Conservation (phyloP, 2,797 vertebrate species). For the Lepus townsendii region DNA sequence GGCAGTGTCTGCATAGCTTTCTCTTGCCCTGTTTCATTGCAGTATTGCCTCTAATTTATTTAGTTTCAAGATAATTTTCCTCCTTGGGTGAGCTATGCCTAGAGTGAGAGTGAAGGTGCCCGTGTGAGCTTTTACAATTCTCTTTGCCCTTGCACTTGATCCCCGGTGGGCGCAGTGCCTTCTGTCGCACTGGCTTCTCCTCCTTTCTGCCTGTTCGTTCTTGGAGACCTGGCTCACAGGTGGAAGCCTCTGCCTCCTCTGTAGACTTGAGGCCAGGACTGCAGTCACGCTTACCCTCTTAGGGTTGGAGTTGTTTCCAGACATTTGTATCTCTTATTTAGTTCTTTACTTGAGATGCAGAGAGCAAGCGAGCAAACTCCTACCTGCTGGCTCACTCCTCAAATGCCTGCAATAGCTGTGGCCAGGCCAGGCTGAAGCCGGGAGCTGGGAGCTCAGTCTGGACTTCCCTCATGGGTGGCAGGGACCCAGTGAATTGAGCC, state of each 20-base stretch:
- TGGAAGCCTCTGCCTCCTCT: constrained; percentile 4
- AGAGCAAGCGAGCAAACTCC: too few relatives aligned
- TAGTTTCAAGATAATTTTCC: constrained; percentile 30
- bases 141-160: constrained; percentile 3
- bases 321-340: background rate
- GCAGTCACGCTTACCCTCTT: background rate
- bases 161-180: background rate
- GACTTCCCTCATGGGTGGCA: too few relatives aligned
- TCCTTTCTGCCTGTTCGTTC: background rate
- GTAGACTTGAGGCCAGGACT: background rate
- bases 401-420: too few relatives aligned
- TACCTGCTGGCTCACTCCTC: too few relatives aligned
- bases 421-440: too few relatives aligned
- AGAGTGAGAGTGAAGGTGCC: background rate
- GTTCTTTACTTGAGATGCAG: background rate
- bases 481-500: too few relatives aligned
- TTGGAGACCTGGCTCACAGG: background rate
- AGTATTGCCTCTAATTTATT: constrained; percentile 60
- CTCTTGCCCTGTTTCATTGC: background rate
- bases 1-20: background rate
- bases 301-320: background rate
- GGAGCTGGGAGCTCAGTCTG: too few relatives aligned
- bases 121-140: constrained; percentile 4
- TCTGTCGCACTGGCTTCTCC: background rate
- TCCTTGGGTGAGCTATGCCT: background rate